Percentiles rank a stretch among this genome's conserved stretches.
Evolutionary conservation across 1,140 invertebrate species (phyloP).

Genomic region (Saxidomus purpurata): DNA sequence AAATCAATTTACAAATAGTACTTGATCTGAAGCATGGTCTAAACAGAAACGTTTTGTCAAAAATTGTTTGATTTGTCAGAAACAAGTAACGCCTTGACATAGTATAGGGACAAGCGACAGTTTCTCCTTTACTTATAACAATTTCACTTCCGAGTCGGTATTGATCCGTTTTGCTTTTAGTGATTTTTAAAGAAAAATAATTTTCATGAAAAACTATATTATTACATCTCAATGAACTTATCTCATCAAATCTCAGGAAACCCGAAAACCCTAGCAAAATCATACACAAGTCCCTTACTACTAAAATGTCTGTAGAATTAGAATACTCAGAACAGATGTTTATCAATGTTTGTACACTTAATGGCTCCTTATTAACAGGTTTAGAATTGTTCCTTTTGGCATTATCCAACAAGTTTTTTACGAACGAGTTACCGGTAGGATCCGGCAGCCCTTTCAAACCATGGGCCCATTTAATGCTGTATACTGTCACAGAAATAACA

Average conservation of each 20-base stretch:
- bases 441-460: background rate
- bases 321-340: constrained; percentile 34
- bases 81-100: constrained; percentile 47
- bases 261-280: constrained; percentile 44
- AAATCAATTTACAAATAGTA: constrained; percentile 51
- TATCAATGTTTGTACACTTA: constrained; percentile 1
- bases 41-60: constrained; percentile 29
- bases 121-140: no score
- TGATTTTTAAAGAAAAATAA: constrained; percentile 28
- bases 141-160: no score
- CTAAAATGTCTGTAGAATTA: constrained; percentile 19
- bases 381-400: no score
- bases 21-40: constrained; percentile 52
- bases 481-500: background rate
- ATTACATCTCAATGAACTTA: constrained; percentile 42
- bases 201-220: constrained; percentile 49
- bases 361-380: constrained; percentile 38
- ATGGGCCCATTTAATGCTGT: constrained; percentile 12
- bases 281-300: constrained; percentile 60
- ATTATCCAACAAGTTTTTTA: constrained; percentile 18
- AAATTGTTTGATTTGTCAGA: background rate
- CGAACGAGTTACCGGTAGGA: constrained; percentile 40
- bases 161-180: no score
- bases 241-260: constrained; percentile 59
- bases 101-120: constrained; percentile 45